Evolutionary conservation across 2,888 invertebrate genomes (phyloP).

Genomic region (Tetragonula carbonaria): DNA sequence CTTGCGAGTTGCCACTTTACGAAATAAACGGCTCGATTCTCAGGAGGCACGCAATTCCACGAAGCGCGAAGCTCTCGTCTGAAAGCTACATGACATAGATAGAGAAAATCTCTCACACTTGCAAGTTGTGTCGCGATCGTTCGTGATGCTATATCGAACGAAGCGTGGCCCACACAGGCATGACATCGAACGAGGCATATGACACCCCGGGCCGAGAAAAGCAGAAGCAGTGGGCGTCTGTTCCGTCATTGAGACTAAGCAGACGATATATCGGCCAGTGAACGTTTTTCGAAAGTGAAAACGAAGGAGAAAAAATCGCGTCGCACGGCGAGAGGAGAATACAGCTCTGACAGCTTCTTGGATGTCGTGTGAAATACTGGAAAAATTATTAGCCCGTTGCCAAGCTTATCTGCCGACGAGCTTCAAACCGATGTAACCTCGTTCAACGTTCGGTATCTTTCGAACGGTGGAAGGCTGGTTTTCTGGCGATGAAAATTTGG

Average conservation of each 20-base stretch:
- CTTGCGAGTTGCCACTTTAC: no score
- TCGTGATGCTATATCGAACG: constrained; percentile 41
- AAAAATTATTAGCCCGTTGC: constrained; percentile 45
- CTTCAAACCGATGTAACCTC: constrained; percentile 7
- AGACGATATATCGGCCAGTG: constrained; percentile 70
- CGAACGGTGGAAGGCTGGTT: not conserved
- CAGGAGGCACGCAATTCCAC: not conserved
- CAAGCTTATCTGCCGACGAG: constrained; percentile 20
- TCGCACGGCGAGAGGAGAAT: constrained; percentile 7
- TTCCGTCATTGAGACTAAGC: constrained; percentile 76
- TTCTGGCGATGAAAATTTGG: no score
- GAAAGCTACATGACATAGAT: not conserved
- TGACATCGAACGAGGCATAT: constrained; percentile 60
- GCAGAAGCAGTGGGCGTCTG: constrained; percentile 76
- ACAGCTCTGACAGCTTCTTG: constrained; percentile 41
- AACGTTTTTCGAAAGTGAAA: constrained; percentile 42
- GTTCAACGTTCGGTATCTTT: not conserved
- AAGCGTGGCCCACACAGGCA: constrained; percentile 57
- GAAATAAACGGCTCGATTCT: not conserved
- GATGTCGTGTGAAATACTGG: constrained; percentile 53
- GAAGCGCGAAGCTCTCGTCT: not conserved
- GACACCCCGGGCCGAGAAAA: constrained; percentile 65
- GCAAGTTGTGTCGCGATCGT: constrained; percentile 26
- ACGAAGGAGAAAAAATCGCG: constrained; percentile 27
- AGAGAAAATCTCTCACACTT: constrained; percentile 19